Conservation (phyloP, 2,888 invertebrate species). For the Mythimna impura region DNA sequence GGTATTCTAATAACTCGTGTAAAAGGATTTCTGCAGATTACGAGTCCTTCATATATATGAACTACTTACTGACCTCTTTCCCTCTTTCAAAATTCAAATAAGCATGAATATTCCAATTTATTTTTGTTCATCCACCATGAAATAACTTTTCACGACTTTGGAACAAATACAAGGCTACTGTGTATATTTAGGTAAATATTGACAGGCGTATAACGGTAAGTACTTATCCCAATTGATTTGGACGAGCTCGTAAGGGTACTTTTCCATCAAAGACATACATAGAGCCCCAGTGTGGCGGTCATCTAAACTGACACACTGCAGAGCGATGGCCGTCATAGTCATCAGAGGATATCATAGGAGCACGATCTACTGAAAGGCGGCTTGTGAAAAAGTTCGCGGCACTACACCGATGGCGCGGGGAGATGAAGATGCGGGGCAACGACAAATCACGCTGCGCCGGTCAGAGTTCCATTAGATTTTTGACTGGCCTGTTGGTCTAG, state of each 20-base stretch:
- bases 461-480: no score
- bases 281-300: no score
- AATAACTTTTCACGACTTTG: slow-evolving; percentile 20
- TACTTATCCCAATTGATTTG: slow-evolving; percentile 36
- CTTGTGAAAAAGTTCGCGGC: no score
- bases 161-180: slow-evolving; percentile 3
- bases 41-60: not conserved
- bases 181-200: slow-evolving; percentile 35
- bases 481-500: no score
- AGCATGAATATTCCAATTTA: slow-evolving; percentile 24
- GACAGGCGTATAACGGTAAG: slow-evolving; percentile 28
- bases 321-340: no score
- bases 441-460: no score
- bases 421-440: no score
- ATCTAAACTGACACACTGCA: no score
- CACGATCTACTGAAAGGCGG: no score
- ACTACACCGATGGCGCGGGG: no score
- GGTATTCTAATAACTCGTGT: not conserved
- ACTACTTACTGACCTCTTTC: not conserved
- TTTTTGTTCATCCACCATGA: slow-evolving; percentile 10
- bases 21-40: not conserved
- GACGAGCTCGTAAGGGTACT: not conserved
- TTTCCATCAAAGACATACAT: not conserved
- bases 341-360: no score
- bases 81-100: slow-evolving; percentile 18